A percentile compares a stretch with the other conserved stretches of the same genome.
phyloP scores from a whole-genome alignment of 2,888 invertebrate genomes.

The Teinopalpus imperialis region DNA sequence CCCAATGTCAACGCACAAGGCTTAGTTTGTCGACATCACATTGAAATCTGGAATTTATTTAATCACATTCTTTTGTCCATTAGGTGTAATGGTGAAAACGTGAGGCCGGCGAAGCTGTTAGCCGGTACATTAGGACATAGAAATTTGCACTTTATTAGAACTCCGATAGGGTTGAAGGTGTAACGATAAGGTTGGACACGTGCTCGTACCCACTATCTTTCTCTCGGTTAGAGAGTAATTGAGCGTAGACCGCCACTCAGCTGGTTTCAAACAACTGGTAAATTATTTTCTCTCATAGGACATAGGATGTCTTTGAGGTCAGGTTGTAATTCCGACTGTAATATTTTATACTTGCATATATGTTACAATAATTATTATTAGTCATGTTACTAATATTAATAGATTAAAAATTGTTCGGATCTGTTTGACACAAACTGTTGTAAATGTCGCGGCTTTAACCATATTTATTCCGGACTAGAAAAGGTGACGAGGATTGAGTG shows the following conservation, averaged over 20 bases:
- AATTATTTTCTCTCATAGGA: slow-evolving; percentile 11
- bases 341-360: too few species aligned
- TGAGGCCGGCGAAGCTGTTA: slow-evolving; percentile 1
- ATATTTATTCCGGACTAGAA: too few species aligned
- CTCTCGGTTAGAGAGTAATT: slow-evolving; percentile 8
- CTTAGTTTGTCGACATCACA: slow-evolving; percentile 8
- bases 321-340: too few species aligned
- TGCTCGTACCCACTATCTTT: slow-evolving; percentile 8
- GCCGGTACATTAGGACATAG: background rate
- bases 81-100: slow-evolving; percentile 13
- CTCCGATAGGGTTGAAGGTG: background rate
- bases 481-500: too few species aligned
- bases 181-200: background rate
- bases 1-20: too few species aligned
- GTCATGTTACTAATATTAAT: too few species aligned
- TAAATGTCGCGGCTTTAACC: too few species aligned
- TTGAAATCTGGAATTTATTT: slow-evolving; percentile 6
- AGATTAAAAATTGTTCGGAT: too few species aligned
- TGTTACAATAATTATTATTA: too few species aligned
- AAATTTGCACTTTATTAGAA: slow-evolving; percentile 4
- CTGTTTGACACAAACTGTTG: too few species aligned
- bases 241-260: slow-evolving; percentile 13
- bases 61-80: slow-evolving; percentile 19
- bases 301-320: too few species aligned
- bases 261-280: slow-evolving; percentile 7